phyloP scores from a whole-genome alignment of 1,140 invertebrate genomes.

The Alviniconcha marisindica region DNA sequence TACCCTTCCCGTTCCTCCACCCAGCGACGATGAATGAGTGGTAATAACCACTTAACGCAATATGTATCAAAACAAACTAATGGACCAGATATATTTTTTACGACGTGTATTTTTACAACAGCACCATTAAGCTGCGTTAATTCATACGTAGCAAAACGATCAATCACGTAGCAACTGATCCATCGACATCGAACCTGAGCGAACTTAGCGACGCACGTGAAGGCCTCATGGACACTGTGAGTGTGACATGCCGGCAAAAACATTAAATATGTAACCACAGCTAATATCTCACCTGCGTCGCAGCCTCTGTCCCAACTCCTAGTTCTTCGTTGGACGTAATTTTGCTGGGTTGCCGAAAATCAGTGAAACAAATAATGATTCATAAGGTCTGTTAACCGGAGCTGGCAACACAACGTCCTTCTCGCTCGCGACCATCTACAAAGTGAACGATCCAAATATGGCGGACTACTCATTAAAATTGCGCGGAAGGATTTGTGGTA shows the following conservation, averaged over 20 bases:
- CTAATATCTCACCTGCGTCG: slow-evolving; percentile 63
- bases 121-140: too few species aligned
- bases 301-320: slow-evolving; percentile 60
- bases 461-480: slow-evolving; percentile 28
- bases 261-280: too few species aligned
- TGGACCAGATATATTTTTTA: too few species aligned
- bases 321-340: slow-evolving; percentile 65
- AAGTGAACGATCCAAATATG: slow-evolving; percentile 38
- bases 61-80: too few species aligned
- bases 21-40: too few species aligned
- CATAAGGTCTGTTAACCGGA: slow-evolving; percentile 25
- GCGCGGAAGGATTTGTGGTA: slow-evolving; percentile 16
- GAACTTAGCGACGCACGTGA: background rate
- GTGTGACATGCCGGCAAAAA: too few species aligned
- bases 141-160: too few species aligned
- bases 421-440: slow-evolving; percentile 23
- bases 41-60: too few species aligned
- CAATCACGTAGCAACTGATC: too few species aligned
- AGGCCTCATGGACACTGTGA: slow-evolving; percentile 6
- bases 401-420: background rate
- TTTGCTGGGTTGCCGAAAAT: slow-evolving; percentile 58
- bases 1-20: too few species aligned
- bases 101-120: too few species aligned
- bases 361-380: slow-evolving; percentile 43
- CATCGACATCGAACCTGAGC: too few species aligned